Evolutionary conservation across 2,797 vertebrate species (phyloP).

Genomic region (Phoebastria nigripes): DNA sequence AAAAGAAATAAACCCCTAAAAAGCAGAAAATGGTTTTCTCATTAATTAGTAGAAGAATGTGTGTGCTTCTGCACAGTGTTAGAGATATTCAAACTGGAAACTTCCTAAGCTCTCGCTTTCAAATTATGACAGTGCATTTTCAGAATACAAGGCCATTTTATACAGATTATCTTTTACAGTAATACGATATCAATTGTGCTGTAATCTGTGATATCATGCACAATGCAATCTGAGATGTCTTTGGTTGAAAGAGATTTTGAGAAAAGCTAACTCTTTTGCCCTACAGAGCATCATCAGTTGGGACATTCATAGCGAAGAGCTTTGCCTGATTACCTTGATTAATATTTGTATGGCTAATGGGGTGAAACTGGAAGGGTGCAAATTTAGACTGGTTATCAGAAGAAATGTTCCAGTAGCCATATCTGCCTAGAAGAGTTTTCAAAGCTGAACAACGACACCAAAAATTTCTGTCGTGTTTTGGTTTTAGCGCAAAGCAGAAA

Average conservation of each 20-base stretch:
- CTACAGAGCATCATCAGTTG: neutral
- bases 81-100: neutral
- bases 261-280: neutral
- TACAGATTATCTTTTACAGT: neutral
- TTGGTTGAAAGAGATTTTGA: neutral
- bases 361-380: neutral
- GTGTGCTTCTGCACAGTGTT: neutral
- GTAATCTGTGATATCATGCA: neutral
- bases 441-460: neutral
- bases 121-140: neutral
- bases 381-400: neutral
- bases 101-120: neutral
- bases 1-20: neutral
- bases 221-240: neutral
- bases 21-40: neutral
- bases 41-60: neutral
- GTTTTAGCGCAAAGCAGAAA: neutral
- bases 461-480: neutral
- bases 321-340: neutral
- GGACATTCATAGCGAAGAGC: neutral
- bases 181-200: neutral
- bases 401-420: neutral
- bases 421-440: neutral
- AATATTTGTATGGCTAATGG: neutral
- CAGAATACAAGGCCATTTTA: neutral